phyloP scores from a whole-genome alignment of 2,797 vertebrate genomes.

The Gymnothorax reevesii region DNA sequence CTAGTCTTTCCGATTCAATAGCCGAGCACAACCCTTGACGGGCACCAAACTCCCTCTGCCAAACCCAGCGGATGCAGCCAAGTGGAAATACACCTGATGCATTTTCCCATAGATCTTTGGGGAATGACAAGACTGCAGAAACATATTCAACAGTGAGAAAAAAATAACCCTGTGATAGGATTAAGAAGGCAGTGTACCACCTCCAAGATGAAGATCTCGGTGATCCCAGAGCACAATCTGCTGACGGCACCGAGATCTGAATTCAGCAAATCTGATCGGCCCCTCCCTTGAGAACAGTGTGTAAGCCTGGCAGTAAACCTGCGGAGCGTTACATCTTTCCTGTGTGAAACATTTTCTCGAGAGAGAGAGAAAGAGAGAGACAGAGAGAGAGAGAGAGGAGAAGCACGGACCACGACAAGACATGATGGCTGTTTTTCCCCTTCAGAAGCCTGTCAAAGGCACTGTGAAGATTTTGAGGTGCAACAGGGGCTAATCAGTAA shows the following conservation, averaged over 20 bases:
- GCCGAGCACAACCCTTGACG: not conserved
- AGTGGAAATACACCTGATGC: not conserved
- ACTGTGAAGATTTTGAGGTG: not conserved
- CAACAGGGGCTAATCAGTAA: conserved; percentile 40
- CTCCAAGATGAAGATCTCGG: not conserved
- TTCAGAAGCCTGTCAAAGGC: not conserved
- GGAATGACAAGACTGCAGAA: not conserved
- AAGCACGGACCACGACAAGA: not conserved
- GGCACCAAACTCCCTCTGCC: not conserved
- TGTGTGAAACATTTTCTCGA: too few species aligned
- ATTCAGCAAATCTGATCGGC: not conserved
- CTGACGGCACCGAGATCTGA: not conserved
- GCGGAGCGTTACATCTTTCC: not conserved
- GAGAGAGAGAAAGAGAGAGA: not conserved
- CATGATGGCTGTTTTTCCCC: not conserved
- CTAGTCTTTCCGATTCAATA: not conserved
- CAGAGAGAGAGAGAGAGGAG: not conserved
- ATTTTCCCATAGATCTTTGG: not conserved
- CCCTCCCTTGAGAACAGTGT: not conserved
- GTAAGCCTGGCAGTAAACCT: not conserved
- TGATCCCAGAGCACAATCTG: not conserved
- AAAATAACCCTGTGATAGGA: not conserved
- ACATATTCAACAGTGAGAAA: not conserved
- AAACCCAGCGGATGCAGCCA: not conserved
- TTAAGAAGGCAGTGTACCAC: not conserved